Percentiles rank a stretch among this genome's conserved stretches.
Conservation (phyloP, 2,113 vertebrate genomes). For the Micronycteris hirsuta region DNA sequence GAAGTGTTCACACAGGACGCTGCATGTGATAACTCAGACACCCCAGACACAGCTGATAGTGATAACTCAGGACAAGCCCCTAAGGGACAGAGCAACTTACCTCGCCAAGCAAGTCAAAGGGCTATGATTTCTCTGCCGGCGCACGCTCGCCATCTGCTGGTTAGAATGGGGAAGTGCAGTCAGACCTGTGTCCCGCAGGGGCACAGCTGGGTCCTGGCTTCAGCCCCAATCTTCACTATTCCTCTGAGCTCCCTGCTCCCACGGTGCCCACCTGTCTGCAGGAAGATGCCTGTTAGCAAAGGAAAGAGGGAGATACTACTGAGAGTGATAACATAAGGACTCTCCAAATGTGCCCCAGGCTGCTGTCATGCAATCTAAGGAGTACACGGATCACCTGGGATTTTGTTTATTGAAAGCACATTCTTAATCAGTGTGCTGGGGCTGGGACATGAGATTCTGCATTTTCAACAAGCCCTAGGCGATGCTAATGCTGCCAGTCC, state of each 20-base stretch:
- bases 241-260: not conserved
- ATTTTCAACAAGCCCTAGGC: not conserved
- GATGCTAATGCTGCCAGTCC: not conserved
- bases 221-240: not conserved
- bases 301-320: not conserved
- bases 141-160: constrained; percentile 90
- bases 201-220: rapidly evolving
- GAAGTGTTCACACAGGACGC: rapidly evolving
- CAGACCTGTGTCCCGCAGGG: not conserved
- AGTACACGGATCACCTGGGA: not conserved
- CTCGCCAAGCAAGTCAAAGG: constrained; percentile 80
- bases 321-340: not conserved
- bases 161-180: not conserved
- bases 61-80: not conserved
- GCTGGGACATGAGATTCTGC: not conserved
- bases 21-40: no score
- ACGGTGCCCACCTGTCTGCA: not conserved
- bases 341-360: not conserved
- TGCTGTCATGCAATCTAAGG: not conserved
- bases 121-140: constrained; percentile 86
- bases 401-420: not conserved
- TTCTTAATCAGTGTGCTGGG: not conserved
- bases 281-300: not conserved
- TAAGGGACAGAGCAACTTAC: constrained; percentile 44
- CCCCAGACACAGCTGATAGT: not conserved